Evolutionary conservation across 2,888 invertebrate genomes (phyloP), one percentile per base, ranked within the genome.

Genomic region (Ormyrus nitidulus): DNA sequence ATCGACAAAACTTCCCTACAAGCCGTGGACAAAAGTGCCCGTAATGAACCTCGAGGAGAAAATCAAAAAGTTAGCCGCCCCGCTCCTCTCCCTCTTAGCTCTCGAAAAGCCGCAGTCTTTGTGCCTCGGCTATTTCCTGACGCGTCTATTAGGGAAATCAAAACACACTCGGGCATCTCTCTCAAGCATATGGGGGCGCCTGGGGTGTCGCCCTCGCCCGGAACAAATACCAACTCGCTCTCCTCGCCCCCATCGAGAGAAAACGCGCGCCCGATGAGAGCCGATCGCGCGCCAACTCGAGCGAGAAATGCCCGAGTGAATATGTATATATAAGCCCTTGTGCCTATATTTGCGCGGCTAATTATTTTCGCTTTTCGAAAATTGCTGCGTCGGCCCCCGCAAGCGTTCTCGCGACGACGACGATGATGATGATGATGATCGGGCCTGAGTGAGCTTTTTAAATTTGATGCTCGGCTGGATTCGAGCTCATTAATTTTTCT

Each of bases 71-170:
- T 34, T 34, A 34, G 34, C 34, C 34, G 34, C 34, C 34, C 34
- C 34, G 34, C 34, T 34, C 34, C 34, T 34, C 34, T 34, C 34
- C 34, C 34, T 34, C 34, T 34, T 34, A 34, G 34, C 34, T 34
- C 34, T 34, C 34, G 34, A 34, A 34, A 34, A 34, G 34, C 34
- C 34, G 34, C 34, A 34, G 34, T 70, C 70, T 19, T 46, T 70
- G 48, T 77, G 53, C 76, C 75, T 65, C 53, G 70, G 64, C 85
- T 85, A 86, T 66, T 74, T 75, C 76, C 66, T 83, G 83, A 84
- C 82, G 84, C 85, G 84, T 86, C 90, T 89, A 90, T 90, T 90
- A 90, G 87, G 85, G 84, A 88, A 89, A 90, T 90, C 90, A 90
- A 90, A 90, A 90, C 89, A 90, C 84, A 89, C 87, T 89, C 87